Conservation (phyloP, 2,888 invertebrate genomes). For the Xestia sexstrigata region DNA sequence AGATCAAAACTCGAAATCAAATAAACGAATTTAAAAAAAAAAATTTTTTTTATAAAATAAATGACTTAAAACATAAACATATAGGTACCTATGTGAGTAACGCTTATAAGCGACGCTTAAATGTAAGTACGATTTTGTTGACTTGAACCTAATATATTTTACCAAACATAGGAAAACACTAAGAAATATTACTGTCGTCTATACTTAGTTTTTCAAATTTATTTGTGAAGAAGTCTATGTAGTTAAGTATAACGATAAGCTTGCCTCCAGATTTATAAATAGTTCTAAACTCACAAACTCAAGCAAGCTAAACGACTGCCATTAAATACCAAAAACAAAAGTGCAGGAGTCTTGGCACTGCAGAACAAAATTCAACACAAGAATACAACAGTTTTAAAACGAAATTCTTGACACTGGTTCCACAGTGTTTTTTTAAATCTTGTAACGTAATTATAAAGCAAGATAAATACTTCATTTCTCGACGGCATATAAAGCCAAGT, state of each 20-base stretch:
- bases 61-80: background rate
- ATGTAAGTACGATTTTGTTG: background rate
- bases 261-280: too few species aligned
- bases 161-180: background rate
- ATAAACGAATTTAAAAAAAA: background rate
- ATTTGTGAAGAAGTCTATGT: background rate
- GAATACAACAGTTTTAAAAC: background rate
- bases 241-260: background rate
- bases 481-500: background rate
- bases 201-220: background rate
- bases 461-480: background rate
- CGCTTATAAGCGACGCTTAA: background rate
- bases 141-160: background rate
- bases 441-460: background rate
- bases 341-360: too few species aligned
- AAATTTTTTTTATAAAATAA: too few species aligned
- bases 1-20: background rate
- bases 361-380: background rate
- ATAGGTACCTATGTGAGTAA: background rate
- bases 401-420: background rate
- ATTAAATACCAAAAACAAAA: background rate
- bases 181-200: background rate
- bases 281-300: background rate
- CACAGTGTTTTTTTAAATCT: too few species aligned
- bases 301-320: background rate